A percentile compares a stretch with the other conserved stretches of the same genome.
phyloP scores from a whole-genome alignment of 1,140 invertebrate genomes.

The Trypoxylus dichotomus region DNA sequence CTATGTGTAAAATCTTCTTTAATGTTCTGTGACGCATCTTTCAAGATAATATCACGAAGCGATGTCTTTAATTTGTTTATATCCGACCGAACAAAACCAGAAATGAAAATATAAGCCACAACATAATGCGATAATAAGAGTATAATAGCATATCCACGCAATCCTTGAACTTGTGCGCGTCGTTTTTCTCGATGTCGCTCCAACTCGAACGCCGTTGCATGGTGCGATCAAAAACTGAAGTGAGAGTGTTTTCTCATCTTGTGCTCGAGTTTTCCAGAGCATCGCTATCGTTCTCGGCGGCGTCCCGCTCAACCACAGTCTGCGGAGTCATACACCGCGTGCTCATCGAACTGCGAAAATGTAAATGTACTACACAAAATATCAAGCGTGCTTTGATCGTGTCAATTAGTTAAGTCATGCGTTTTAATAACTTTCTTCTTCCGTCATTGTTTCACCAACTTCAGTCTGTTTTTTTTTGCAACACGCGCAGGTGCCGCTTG shows the following conservation, averaged over 20 bases:
- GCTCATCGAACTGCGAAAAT: conserved; percentile 14
- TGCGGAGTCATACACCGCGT: not conserved
- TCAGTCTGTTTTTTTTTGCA: not conserved
- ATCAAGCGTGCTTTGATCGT: conserved; percentile 20
- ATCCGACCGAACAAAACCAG: not conserved
- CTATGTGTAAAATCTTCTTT: too few species aligned
- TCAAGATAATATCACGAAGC: too few species aligned
- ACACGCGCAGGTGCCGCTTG: not conserved
- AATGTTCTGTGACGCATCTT: too few species aligned
- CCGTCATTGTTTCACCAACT: conserved; percentile 14
- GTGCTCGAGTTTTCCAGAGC: not conserved
- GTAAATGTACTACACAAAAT: conserved; percentile 22
- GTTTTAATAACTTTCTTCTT: conserved; percentile 21
- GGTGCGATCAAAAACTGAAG: not conserved
- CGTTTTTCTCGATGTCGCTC: not conserved
- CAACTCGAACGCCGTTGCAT: not conserved
- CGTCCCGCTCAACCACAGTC: not conserved
- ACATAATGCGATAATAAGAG: not conserved
- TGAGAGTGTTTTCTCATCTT: not conserved
- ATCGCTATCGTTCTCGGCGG: not conserved
- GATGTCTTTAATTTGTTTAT: too few species aligned
- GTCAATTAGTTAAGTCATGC: conserved; percentile 25
- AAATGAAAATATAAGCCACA: not conserved
- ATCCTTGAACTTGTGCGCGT: not conserved
- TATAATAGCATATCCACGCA: not conserved